Base-by-base conservation (phyloP, 2,797 vertebrate genomes). In the Oreortyx pictus region DNA sequence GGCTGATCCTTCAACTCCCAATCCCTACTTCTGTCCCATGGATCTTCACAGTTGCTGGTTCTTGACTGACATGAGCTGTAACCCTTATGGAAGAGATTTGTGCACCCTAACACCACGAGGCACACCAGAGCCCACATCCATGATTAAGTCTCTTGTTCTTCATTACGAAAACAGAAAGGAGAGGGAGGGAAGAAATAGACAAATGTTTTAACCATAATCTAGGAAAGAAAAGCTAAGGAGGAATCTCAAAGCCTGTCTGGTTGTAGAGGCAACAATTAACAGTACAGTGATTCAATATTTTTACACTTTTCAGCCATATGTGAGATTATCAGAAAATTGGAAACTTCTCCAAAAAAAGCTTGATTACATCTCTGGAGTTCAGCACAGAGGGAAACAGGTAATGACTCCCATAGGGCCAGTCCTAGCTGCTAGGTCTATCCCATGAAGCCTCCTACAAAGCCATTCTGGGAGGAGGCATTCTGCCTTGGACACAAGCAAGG, bases 201-300 rank as follows among this genome's bases (percentile, higher is more conserved):
- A 56, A 64, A 44, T 9, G 33, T 8, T 25, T 13, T 13, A 33
- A 14, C 39, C 66, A 33, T 44, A 7, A 24, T 46, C 14, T 29
- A 50, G 25, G 52, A 93, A 91, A 61, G 89, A 65, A 1, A 2
- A 39, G 1, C 16, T 52, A 37, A 57, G 20, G 10, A 79, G 27
- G 11, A 76, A 49, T 82, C 24, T 47, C 39, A 73, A 71, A 64
- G 9, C 29, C 22, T 64, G 14, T 19, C 56, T 50, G 9, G 18
- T 22, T 59, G 7, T 31, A 65, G 4, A 47, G 22, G 3, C 31
- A 75, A 19, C 24, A 39, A 14, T 59, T 86, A 52, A 31, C 0
- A 5, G 15, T n/a, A 37, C 9, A 35, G 6, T 4, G 33, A 72
- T 24, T 23, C 8, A 18, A 15, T 0, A 0, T 9, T 64, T 82